Conservation (phyloP, 2,888 invertebrate species). For the Cosmorhoe ocellata region DNA sequence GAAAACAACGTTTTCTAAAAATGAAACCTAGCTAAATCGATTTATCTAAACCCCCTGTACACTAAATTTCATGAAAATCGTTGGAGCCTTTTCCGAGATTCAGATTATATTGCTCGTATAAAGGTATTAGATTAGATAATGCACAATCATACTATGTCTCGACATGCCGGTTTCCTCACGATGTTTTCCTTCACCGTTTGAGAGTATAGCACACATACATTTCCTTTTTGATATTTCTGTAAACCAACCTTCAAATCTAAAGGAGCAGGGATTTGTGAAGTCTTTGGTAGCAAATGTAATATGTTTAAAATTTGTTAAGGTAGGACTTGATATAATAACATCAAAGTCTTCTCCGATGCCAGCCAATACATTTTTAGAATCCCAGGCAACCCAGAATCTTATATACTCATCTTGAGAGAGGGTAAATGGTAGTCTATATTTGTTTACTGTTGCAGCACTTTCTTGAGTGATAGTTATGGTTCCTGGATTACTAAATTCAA, state of each 20-base stretch:
- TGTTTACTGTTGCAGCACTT: neutral
- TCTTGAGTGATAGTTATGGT: slow-evolving; percentile 40
- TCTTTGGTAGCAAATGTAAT: slow-evolving; percentile 43
- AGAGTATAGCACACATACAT: no score
- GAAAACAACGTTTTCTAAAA: no score
- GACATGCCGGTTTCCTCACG: no score
- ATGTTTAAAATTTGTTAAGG: slow-evolving; percentile 40
- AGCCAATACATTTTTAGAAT: slow-evolving; percentile 24
- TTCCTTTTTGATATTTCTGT: no score
- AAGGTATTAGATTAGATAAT: no score
- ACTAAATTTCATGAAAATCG: no score
- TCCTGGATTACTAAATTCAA: slow-evolving; percentile 45
- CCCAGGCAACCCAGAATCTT: slow-evolving; percentile 79
- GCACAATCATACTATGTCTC: no score
- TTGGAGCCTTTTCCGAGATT: no score
- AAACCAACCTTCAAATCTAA: slow-evolving; percentile 60
- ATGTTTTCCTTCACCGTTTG: no score
- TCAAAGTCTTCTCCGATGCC: slow-evolving; percentile 11
- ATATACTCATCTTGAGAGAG: slow-evolving; percentile 53
- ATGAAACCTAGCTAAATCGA: no score
- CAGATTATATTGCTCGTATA: no score
- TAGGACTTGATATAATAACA: neutral
- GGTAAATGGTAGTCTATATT: slow-evolving; percentile 5
- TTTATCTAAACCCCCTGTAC: no score
- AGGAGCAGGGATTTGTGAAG: slow-evolving; percentile 34